phyloP scores from a whole-genome alignment of 2,113 vertebrate species.

The Reinhardtius hippoglossoides region DNA sequence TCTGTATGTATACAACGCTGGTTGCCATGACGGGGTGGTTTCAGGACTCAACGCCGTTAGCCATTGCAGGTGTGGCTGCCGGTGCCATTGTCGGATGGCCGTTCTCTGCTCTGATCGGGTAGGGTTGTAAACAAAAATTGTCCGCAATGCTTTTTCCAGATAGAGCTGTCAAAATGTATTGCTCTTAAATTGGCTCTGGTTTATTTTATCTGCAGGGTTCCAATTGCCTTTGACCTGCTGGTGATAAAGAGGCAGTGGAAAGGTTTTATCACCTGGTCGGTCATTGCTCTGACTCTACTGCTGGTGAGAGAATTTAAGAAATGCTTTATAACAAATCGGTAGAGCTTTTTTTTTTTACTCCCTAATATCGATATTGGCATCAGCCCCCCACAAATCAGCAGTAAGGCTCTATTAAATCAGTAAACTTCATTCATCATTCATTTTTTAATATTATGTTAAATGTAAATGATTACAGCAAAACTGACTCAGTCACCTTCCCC shows the following conservation, averaged over 20 bases:
- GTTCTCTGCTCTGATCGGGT: constrained; percentile 94
- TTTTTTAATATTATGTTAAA: not conserved
- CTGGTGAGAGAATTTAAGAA: constrained; percentile 83
- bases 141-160: not conserved
- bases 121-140: constrained; percentile 53
- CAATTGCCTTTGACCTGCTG: constrained; percentile 94
- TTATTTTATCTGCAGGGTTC: constrained; percentile 81
- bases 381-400: no score
- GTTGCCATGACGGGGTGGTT: constrained; percentile 98
- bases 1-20: constrained; percentile 96
- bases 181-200: not conserved
- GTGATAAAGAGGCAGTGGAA: constrained; percentile 91
- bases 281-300: constrained; percentile 88
- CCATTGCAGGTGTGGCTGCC: constrained; percentile 90
- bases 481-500: no score
- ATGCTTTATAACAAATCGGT: not conserved
- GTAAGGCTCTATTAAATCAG: not conserved
- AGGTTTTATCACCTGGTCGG: constrained; percentile 89
- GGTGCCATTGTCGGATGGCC: constrained; percentile 95
- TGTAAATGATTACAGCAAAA: no score
- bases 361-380: no score
- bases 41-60: constrained; percentile 89
- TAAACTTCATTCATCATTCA: not conserved
- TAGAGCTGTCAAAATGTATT: not conserved
- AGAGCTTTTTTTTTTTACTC: not conserved